These are phyloP conservation scores for Adela reaumurella DNA, from an alignment of 2,888 invertebrate species.

Conservation along the genomic window DNA sequence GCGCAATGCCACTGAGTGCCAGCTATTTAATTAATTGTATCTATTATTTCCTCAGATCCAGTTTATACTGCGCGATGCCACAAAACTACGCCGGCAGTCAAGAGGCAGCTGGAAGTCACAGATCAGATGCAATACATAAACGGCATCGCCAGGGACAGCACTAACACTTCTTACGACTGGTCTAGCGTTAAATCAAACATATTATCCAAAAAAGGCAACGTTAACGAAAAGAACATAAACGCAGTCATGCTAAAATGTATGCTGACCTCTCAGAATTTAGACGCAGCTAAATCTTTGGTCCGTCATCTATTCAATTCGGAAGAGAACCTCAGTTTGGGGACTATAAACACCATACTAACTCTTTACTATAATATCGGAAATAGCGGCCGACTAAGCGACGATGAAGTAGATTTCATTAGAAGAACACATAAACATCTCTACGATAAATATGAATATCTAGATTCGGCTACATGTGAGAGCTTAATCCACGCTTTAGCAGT, in stretches of 20 bases:
- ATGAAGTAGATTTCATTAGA: conserved; percentile 53
- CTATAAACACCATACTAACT: conserved; percentile 53
- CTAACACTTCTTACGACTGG: conserved; percentile 24
- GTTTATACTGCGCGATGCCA: too few relatives aligned
- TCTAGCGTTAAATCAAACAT: conserved; percentile 32
- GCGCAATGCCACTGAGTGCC: too few relatives aligned
- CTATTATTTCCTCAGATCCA: too few relatives aligned
- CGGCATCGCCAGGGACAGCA: conserved; percentile 18
- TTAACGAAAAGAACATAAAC: conserved; percentile 56
- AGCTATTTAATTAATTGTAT: too few relatives aligned
- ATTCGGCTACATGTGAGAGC: conserved; percentile 56
- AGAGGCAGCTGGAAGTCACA: not conserved
- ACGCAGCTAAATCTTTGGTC: conserved; percentile 56
- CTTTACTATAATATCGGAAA: conserved; percentile 42
- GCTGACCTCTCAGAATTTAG: conserved; percentile 30
- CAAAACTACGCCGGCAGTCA: too few relatives aligned
- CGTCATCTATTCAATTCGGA: conserved; percentile 46
- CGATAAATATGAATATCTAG: conserved; percentile 55
- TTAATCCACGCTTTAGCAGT: conserved; percentile 61
- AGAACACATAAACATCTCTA: conserved; percentile 42
- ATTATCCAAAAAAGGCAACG: conserved; percentile 26
- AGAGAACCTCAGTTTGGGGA: conserved; percentile 52
- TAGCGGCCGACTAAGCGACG: conserved; percentile 24
- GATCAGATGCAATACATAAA: conserved; percentile 31
- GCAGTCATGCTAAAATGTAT: conserved; percentile 56